Conservation (phyloP, 2,888 invertebrate species). For the Harmothoe impar region DNA sequence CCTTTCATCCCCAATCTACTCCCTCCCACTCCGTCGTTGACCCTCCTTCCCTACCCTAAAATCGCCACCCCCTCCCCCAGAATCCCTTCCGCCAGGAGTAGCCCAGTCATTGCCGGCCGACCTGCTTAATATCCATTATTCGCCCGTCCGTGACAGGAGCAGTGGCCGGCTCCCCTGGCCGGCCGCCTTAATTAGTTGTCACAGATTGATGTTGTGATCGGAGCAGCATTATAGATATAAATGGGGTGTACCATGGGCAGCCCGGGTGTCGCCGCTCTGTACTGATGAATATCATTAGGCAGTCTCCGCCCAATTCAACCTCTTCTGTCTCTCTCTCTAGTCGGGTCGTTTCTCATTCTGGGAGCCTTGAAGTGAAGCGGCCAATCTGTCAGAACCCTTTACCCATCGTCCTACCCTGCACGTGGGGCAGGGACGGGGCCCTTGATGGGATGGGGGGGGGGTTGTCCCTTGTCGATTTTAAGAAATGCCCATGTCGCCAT, state of each 20-base stretch:
- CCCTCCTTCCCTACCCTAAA: not conserved
- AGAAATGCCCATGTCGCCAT: too few relatives aligned
- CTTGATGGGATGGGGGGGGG: too few relatives aligned
- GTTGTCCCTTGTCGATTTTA: too few relatives aligned
- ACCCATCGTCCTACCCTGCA: too few relatives aligned
- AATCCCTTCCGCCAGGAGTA: not conserved
- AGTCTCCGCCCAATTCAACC: not conserved
- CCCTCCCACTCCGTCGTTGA: too few relatives aligned
- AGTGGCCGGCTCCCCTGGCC: not conserved
- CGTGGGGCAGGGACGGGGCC: too few relatives aligned
- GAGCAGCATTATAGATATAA: conserved; percentile 20
- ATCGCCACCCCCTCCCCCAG: not conserved
- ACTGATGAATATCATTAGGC: conserved; percentile 11
- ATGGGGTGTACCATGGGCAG: not conserved
- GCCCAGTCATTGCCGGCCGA: not conserved
- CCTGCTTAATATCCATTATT: conserved; percentile 15
- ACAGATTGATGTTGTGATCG: conserved; percentile 7
- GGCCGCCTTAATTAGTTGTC: conserved; percentile 5
- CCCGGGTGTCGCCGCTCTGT: not conserved
- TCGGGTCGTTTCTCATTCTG: too few relatives aligned
- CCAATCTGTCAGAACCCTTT: too few relatives aligned
- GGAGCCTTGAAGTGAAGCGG: too few relatives aligned
- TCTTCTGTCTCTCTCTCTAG: too few relatives aligned
- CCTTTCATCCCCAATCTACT: too few relatives aligned
- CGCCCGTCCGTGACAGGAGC: not conserved